Evolutionary conservation across 2,888 invertebrate species (phyloP), one percentile per base, ranked within the genome.

Genomic region (Caenorhabditis afra): DNA sequence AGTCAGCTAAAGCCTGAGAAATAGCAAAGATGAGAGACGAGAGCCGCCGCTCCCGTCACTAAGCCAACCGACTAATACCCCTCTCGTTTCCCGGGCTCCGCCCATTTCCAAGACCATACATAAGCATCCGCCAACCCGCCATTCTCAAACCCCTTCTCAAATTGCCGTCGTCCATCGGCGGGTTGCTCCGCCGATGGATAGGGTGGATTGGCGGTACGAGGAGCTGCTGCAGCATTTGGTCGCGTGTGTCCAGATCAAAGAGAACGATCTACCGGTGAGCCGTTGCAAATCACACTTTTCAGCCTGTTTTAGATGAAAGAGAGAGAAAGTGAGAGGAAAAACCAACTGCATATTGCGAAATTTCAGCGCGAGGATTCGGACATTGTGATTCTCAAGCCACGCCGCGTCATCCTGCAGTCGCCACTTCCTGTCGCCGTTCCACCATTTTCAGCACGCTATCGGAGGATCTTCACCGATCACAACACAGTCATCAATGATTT

Each of bases 321-420:
- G 41, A 11, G 7, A 41, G 11, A 11, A 41, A 29, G n/a, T n/a
- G n/a, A 37, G 5, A 37, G 37, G 37, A 14, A 41, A 41, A 41
- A 41, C 14, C 41, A 37, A 11, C 37, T 37, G 37, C 11, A 37
- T 8, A 5, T 41, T 41, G 11, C 7, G 2, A 3, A 8, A 3
- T 14, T 41, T 35, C 37, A 53, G 53, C 14, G 53, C 53, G 10
- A n/a, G 53, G 22, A 53, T 53, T 18, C 53, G 53, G 53, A 53
- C 35, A n/a, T 23, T 53, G 16, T 53, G n/a, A 18, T 44, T 12
- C 44, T 11, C 44, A 11, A 44, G 44, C 44, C n/a, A 52, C 23
- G n/a, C 0, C 23, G 14, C 7, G 29, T 29, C 4, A 29, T 29
- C 7, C 29, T 29, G 3, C 29, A 3, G 29, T 7, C 29, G 29